Conservation (phyloP, 2,113 vertebrate genomes). For the Leucopternis melanops region DNA sequence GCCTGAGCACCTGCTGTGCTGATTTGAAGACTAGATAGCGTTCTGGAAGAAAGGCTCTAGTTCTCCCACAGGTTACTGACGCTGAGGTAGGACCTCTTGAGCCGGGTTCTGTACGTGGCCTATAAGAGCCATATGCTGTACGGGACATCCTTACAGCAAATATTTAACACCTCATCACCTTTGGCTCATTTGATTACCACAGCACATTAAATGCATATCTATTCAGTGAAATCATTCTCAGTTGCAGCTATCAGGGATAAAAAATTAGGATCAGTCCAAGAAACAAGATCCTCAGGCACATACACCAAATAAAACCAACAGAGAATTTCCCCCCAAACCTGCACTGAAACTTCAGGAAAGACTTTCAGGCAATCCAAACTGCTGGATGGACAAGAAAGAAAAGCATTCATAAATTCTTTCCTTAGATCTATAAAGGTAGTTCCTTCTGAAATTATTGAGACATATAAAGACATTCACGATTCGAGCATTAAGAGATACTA, state of each 20-base stretch:
- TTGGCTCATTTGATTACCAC: background rate
- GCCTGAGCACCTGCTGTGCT: no score
- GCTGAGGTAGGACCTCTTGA: no score
- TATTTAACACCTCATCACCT: background rate
- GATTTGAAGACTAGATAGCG: no score
- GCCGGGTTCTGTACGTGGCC: no score
- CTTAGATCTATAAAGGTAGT: background rate
- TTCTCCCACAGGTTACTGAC: no score
- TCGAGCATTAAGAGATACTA: background rate
- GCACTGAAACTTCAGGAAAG: background rate
- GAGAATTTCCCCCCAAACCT: background rate
- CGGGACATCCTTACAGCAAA: background rate
- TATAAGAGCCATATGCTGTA: no score
- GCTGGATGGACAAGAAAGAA: background rate
- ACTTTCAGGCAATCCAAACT: background rate
- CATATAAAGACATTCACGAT: background rate
- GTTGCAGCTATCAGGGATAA: background rate
- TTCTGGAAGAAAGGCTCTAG: no score
- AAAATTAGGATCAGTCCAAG: background rate
- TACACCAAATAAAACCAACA: background rate
- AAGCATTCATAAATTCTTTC: background rate
- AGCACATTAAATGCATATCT: background rate
- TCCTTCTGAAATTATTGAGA: background rate
- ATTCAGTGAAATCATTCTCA: background rate
- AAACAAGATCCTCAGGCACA: background rate